These are phyloP conservation scores for Macrobrachium nipponense DNA, from an alignment of 1,140 invertebrate species.

Conservation along the genomic window DNA sequence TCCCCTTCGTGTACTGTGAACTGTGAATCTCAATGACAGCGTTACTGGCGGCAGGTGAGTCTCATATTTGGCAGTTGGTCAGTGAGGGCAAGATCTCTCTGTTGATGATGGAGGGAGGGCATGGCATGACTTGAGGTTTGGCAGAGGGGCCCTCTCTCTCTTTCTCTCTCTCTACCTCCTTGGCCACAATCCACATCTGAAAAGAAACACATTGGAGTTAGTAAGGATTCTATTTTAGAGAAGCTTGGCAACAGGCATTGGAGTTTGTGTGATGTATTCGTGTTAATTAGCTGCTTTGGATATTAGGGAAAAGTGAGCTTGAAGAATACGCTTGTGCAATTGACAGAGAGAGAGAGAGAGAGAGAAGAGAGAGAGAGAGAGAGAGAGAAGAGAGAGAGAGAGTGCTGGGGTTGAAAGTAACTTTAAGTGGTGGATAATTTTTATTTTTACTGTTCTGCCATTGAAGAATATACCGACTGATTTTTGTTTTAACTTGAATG, in stretches of 20 bases:
- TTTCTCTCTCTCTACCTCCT: background rate
- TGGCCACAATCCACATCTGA: background rate
- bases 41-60: background rate
- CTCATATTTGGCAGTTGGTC: constrained; percentile 15
- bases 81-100: background rate
- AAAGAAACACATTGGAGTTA: too few species aligned
- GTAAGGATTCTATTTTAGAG: too few species aligned
- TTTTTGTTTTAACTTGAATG: background rate
- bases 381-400: constrained; percentile 16
- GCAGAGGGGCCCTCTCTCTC: background rate
- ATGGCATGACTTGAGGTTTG: background rate
- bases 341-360: background rate
- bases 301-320: too few species aligned
- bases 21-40: background rate
- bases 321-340: too few species aligned
- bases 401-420: too few species aligned
- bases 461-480: too few species aligned
- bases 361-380: constrained; percentile 15
- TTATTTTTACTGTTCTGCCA: too few species aligned
- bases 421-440: too few species aligned
- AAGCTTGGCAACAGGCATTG: too few species aligned
- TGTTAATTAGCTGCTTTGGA: too few species aligned
- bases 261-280: too few species aligned
- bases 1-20: too few species aligned
- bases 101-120: background rate